Base-by-base conservation (phyloP, 2,113 vertebrate species). In the Perca fluviatilis region DNA sequence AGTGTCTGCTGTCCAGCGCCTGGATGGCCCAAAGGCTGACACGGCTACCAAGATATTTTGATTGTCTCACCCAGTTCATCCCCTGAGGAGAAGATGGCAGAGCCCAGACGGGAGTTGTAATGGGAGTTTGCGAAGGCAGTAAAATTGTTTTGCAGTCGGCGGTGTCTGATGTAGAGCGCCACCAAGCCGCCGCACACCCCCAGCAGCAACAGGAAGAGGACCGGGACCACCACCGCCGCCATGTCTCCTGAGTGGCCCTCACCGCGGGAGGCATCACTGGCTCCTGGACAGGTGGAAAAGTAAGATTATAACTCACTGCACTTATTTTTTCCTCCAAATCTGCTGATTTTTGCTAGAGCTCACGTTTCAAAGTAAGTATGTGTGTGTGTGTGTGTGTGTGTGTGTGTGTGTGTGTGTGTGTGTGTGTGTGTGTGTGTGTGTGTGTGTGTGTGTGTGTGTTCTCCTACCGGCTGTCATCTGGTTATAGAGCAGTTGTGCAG, bases 91-190 rank as follows among this genome's bases (percentile, higher is more conserved):
- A 99, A 99, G 86, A 99, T 97, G 78, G 98, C 98, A 0, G 98
- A 97, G 56, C 98, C 98, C 57, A 99, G 95, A 58, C 98, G 96
- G 16, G 98, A 99, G 93, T 97, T 99, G 92, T 99, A 99, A 95
- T 99, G 98, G 87, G 98, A 99, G 90, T 99, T 99, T 67, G 98
- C 97, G 0, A 99, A 99, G 57, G 98, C 96, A 0, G 96, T 98
- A 83, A 99, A 99, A 91, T 97, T 99, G 94, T 95, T 97, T 92
- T 99, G 98, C 40, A 99, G 96, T 30, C 98, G 90, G 2, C 98
- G 94, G 78, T 99, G 98, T 57, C 98, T 95, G 25, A 96, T 88
- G 90, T 98, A 99, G 6, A 99, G 95, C 46, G 95, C 64, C 78
- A 97, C 95, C 0, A 99, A 95, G 1, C 97, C 97, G 0, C 96